phyloP scores from a whole-genome alignment of 2,797 vertebrate genomes.

The Chelmon rostratus region DNA sequence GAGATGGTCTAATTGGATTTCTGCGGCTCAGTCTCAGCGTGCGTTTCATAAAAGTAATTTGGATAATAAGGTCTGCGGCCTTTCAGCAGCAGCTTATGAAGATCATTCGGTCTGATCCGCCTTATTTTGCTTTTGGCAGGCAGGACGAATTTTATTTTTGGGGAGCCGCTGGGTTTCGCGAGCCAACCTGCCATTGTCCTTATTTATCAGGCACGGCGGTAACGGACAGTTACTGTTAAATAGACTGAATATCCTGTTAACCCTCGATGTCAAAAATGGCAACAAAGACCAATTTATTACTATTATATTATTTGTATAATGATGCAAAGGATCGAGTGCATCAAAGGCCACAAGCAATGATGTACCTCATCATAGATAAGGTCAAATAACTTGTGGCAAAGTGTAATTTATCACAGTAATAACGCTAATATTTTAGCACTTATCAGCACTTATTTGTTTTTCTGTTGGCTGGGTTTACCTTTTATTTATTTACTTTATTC shows the following conservation, averaged over 20 bases:
- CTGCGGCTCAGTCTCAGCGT: conserved; percentile 9
- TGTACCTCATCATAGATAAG: neutral
- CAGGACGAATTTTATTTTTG: conserved; percentile 26
- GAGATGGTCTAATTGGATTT: neutral
- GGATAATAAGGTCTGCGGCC: conserved; percentile 27
- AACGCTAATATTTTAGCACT: neutral
- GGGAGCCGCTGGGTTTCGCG: conserved; percentile 3
- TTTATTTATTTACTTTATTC: neutral
- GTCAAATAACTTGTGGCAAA: neutral
- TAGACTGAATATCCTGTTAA: too few species aligned
- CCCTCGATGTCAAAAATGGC: too few species aligned
- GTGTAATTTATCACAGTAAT: neutral
- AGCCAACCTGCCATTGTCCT: neutral
- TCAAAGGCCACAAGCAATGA: neutral
- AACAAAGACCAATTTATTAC: neutral
- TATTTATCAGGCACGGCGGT: neutral
- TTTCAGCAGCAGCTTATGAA: conserved; percentile 28
- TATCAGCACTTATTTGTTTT: neutral
- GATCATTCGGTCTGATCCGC: conserved; percentile 23
- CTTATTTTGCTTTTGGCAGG: conserved; percentile 28
- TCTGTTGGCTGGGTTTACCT: neutral
- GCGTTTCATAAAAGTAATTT: conserved; percentile 14
- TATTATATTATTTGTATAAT: neutral
- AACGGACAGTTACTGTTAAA: neutral
- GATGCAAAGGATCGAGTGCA: neutral